Evolutionary conservation across 2,113 vertebrate genomes (phyloP).

Genomic region (Phyllostomus hastatus): DNA sequence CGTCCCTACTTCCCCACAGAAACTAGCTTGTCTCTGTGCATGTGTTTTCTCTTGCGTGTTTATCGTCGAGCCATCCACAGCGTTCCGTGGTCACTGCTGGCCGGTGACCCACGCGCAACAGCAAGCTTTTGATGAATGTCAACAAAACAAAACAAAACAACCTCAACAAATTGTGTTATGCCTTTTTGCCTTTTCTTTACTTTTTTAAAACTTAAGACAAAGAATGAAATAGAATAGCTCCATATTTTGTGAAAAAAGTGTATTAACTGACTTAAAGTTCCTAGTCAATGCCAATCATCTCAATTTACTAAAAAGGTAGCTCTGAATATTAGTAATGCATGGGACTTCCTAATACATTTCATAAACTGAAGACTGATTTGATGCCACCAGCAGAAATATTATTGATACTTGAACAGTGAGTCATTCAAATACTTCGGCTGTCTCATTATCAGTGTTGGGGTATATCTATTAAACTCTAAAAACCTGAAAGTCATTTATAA

Average conservation of each 20-base stretch:
- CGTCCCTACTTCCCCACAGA: too few species aligned
- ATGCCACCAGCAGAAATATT: constrained; percentile 19
- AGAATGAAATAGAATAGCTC: not conserved
- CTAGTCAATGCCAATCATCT: not conserved
- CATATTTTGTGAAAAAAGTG: constrained; percentile 14
- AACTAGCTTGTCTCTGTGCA: too few species aligned
- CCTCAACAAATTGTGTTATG: not conserved
- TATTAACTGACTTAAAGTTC: constrained; percentile 11
- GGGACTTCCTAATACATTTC: constrained; percentile 40
- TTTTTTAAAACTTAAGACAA: not conserved
- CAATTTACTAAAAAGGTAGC: constrained; percentile 19
- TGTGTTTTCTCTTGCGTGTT: too few species aligned
- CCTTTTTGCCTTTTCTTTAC: not conserved
- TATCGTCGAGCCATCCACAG: too few species aligned
- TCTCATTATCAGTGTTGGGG: not conserved
- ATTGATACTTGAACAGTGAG: constrained; percentile 5
- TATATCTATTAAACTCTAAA: constrained; percentile 27
- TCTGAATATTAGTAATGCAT: constrained; percentile 18
- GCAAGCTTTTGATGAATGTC: not conserved
- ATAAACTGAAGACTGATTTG: constrained; percentile 44
- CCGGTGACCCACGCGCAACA: too few species aligned
- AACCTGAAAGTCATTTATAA: constrained; percentile 8
- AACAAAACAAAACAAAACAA: not conserved
- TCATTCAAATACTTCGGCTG: not conserved
- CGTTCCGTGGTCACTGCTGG: too few species aligned